phyloP scores from a whole-genome alignment of 2,797 vertebrate species.

The Otolemur crassicaudatus region DNA sequence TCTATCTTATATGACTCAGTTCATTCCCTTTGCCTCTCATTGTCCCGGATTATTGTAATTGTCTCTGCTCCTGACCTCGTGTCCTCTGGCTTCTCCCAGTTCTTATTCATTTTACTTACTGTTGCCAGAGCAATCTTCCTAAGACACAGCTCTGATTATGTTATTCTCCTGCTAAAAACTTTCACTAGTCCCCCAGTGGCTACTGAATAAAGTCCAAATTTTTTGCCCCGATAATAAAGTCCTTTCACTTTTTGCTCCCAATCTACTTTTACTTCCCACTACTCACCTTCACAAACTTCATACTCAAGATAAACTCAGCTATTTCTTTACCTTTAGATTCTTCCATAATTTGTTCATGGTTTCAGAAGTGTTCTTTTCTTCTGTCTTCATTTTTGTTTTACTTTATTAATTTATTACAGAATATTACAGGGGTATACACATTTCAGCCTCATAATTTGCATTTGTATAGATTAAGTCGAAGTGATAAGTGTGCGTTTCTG shows the following conservation, averaged over 20 bases:
- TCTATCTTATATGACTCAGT: conserved; percentile 60
- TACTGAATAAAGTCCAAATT: conserved; percentile 71
- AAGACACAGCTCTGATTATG: conserved; percentile 72
- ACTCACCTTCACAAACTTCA: background rate
- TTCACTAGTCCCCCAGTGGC: conserved; percentile 70
- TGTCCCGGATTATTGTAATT: conserved; percentile 32
- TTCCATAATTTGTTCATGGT: background rate
- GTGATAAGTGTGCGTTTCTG: too few species aligned
- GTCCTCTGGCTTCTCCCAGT: conserved; percentile 42
- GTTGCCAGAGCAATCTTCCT: conserved; percentile 73
- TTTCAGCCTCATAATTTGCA: too few species aligned
- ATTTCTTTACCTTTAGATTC: conserved; percentile 40
- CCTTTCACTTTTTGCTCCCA: conserved; percentile 61
- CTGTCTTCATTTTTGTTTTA: background rate
- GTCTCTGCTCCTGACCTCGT: conserved; percentile 32
- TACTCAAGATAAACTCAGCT: conserved; percentile 50
- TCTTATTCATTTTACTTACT: conserved; percentile 60
- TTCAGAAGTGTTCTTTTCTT: conserved; percentile 52
- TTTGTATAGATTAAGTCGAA: too few species aligned
- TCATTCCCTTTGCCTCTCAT: conserved; percentile 53
- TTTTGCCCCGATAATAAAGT: conserved; percentile 68
- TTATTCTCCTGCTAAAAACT: conserved; percentile 68
- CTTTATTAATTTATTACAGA: too few species aligned
- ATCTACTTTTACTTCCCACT: conserved; percentile 66
- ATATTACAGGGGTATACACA: too few species aligned